These are phyloP conservation scores for Austrofundulus limnaeus DNA, from an alignment of 2,113 vertebrate species.

Conservation along the genomic window DNA sequence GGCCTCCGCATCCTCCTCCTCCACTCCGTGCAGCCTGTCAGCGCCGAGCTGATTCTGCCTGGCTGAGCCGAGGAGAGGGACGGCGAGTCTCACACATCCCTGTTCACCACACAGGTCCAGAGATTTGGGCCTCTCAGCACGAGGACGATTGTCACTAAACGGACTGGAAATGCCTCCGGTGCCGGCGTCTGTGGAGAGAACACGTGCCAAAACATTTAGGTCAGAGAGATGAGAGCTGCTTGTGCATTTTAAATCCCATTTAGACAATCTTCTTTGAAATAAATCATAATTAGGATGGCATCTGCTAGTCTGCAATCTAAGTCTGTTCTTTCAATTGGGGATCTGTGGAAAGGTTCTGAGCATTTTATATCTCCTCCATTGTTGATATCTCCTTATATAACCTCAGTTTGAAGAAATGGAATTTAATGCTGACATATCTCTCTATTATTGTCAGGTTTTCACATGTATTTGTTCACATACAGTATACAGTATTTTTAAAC, in stretches of 20 bases:
- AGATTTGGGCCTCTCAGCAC: slow-evolving; percentile 83
- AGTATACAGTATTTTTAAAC: too few species aligned
- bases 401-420: too few species aligned
- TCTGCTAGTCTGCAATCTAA: too few species aligned
- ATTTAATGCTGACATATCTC: too few species aligned
- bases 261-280: neutral
- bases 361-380: too few species aligned
- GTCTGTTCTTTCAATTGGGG: too few species aligned
- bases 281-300: too few species aligned
- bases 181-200: slow-evolving; percentile 66
- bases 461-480: too few species aligned
- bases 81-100: slow-evolving; percentile 70
- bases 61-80: slow-evolving; percentile 44
- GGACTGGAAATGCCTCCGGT: slow-evolving; percentile 76
- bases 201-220: slow-evolving; percentile 12
- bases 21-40: slow-evolving; percentile 82
- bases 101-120: slow-evolving; percentile 81
- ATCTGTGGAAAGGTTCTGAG: too few species aligned
- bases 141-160: slow-evolving; percentile 56
- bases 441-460: too few species aligned
- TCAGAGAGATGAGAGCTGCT: neutral
- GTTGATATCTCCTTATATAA: too few species aligned
- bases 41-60: slow-evolving; percentile 65
- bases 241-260: neutral
- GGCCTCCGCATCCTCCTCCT: slow-evolving; percentile 67